phyloP scores from a whole-genome alignment of 2,113 vertebrate species.

The Crotalus horridus region DNA sequence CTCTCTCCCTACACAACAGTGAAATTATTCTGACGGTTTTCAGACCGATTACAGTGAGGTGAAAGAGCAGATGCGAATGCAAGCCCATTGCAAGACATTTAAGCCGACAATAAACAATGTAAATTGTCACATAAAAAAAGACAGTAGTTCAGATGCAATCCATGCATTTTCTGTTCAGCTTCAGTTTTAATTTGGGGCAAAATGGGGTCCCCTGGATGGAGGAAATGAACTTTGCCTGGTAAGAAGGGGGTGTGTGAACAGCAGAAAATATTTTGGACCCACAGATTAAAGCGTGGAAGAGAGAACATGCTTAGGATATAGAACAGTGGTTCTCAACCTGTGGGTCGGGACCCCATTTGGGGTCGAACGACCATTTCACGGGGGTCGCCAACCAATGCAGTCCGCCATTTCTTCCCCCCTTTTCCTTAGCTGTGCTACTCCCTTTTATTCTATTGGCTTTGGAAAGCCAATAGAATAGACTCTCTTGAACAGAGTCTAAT shows the following conservation, averaged over 20 bases:
- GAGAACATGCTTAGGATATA: neutral
- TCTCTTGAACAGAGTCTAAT: no score
- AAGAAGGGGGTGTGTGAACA: neutral
- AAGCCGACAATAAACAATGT: slow-evolving; percentile 48
- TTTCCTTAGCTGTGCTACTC: no score
- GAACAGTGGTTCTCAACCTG: no score
- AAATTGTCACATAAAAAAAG: slow-evolving; percentile 40
- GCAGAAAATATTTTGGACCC: neutral
- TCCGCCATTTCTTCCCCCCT: no score
- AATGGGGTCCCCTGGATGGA: neutral
- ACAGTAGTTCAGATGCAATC: slow-evolving; percentile 9
- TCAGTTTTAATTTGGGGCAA: slow-evolving; percentile 33
- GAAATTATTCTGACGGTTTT: slow-evolving; percentile 31
- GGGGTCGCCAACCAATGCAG: no score
- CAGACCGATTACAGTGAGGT: neutral
- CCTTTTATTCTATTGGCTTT: no score
- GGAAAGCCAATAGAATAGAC: no score
- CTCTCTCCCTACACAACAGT: neutral
- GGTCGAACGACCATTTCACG: no score
- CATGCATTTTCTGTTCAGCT: slow-evolving; percentile 6
- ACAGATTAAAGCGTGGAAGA: no score
- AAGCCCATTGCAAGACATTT: slow-evolving; percentile 12
- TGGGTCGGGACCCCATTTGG: no score
- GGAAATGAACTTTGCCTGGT: neutral
- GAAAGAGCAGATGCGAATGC: neutral